Evolutionary conservation across 2,797 vertebrate species (phyloP), one percentile per base, ranked within the genome.

Genomic region (Tenualosa thibaudeaui): DNA sequence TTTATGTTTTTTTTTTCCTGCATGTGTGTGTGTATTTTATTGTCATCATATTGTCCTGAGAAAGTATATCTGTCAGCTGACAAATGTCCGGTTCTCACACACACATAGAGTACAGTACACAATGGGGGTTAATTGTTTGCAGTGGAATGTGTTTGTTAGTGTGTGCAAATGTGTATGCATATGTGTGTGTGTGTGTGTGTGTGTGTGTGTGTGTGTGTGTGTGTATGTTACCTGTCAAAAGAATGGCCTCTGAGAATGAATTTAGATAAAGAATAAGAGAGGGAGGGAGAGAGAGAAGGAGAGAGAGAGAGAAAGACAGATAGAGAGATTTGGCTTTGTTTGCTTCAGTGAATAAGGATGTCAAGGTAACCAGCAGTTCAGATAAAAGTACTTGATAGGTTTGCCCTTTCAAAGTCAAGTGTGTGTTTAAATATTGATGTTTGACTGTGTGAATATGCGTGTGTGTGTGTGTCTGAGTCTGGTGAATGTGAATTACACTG

Each of bases 321-420:
- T 0, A 31, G 31, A 31, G 31, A 31, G 31, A 31, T 81, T 40
- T 87, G 81, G 31, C 81, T 31, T 86, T 91, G 91, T 94, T 92
- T 91, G 89, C 89, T 86, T 87, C 91, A 89, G 91, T 92, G 90
- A 92, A 90, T 91, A 89, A 91, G 91, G 86, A 91, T 92, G 90
- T 92, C 91, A 92, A 91, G 91, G 91, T 92, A 91, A 92, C 88
- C 43, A 89, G 49, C 13, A 26, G 71, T 84, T 83, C 81, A 81
- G 84, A 84, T 40, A 75, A 75, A 75, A 43, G 31, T 58, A 82
- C 78, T 82, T 84, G 51, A 83, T 24, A 71, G 84, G 40, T 75
- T 75, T 75, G 68, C 37, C 68, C 82, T 60, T 82, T 85, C 46
- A 82, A 60, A 71, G 71, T 85, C 83, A 53, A 84, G 83, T 83